Evolutionary conservation across 1,140 invertebrate species (phyloP), one percentile per base, ranked within the genome.

Genomic region (Uloborus diversus): DNA sequence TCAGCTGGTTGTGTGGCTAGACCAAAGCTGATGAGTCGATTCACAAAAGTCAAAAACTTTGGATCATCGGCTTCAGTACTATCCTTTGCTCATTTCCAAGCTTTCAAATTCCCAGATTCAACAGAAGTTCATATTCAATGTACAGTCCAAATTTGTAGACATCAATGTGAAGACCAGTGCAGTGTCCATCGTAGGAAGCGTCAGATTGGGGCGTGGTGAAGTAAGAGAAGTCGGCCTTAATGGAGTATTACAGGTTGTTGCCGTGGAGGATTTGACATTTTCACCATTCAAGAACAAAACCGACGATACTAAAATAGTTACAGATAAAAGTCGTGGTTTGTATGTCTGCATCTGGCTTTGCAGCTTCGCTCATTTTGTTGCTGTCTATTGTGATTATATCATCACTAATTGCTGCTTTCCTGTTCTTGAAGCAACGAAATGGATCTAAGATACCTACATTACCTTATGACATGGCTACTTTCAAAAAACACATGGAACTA

Each of bases 11-110:
- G 95, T 85, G 94, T 97, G 0, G 93, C 94, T 1, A 88, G 95
- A 84, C 94, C 94, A 3, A 97, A 97, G 86, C 94, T 97, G 73
- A 97, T 97, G 95, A 88, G 84, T 57, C 93, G 93, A 86, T 97
- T 97, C 91, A 94, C 96, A 82, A 97, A 97, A 87, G 95, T 97
- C 80, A 96, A 96, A 88, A 96, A 97, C 89, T 97, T 97, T 81
- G 96, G 95, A 0, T 93, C 94, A 0, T 95, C 94, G 30, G 96
- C 96, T 4, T 96, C 94, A 0, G 96, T 97, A 0, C 93, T 97
- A 1, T 95, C 94, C 61, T 97, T 96, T 84, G 95, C 96, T 2
- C 96, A 97, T 87, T 97, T 97, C 92, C 86, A 87, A 76, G 85
- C 85, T 23, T 86, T 84, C 76, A 85, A 85, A 62, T 84, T 84